Percentiles rank a stretch among this genome's conserved stretches.
These are phyloP conservation scores for Geotrypetes seraphini DNA, from an alignment of 2,797 vertebrate genomes.

Conservation along the genomic window DNA sequence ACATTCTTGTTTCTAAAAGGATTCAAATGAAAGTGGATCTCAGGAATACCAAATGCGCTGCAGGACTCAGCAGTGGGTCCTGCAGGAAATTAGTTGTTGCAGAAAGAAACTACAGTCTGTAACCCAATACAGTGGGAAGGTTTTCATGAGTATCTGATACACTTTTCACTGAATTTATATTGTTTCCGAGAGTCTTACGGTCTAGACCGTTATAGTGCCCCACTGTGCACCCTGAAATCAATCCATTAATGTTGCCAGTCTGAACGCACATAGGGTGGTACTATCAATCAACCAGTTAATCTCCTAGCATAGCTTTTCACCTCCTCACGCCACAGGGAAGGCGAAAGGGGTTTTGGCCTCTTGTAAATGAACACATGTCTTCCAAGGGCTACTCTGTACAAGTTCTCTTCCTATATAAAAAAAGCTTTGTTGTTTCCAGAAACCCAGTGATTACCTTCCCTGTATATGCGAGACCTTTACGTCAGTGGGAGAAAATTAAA, in stretches of 20 bases:
- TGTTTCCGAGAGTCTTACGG: no score
- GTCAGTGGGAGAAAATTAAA: background rate
- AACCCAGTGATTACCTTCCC: background rate
- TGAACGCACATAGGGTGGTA: constrained; percentile 4
- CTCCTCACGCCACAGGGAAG: no score
- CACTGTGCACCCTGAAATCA: constrained; percentile 18
- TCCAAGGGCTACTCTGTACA: background rate
- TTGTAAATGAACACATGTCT: background rate
- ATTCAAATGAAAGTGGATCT: constrained; percentile 23
- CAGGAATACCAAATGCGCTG: constrained; percentile 28
- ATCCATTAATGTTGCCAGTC: constrained; percentile 13
- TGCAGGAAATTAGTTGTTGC: constrained; percentile 15
- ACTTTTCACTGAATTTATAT: constrained; percentile 17
- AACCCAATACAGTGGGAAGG: constrained; percentile 18
- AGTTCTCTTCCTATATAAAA: background rate
- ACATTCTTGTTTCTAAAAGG: no score
- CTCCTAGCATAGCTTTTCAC: constrained; percentile 9
- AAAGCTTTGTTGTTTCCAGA: no score
- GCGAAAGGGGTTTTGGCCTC: background rate
- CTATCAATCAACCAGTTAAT: background rate
- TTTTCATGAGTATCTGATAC: constrained; percentile 21
- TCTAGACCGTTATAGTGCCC: no score
- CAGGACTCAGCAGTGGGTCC: constrained; percentile 9
- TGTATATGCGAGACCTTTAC: constrained; percentile 8
- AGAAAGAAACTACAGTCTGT: constrained; percentile 14